Evolutionary conservation across 2,888 invertebrate species (phyloP).

Genomic region (Palloptera scutellata): DNA sequence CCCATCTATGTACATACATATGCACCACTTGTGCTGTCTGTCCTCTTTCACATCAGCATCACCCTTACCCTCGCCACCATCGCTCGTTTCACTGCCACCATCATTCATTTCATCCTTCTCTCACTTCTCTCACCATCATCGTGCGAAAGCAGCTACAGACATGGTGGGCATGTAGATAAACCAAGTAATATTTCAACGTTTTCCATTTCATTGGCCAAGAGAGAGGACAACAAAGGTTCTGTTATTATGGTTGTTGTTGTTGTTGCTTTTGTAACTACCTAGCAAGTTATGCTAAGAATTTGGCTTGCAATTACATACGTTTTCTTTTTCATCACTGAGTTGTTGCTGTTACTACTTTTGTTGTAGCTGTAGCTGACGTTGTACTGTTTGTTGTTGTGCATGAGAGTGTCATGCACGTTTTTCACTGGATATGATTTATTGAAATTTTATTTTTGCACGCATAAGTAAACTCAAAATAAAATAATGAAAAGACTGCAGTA

Average conservation of each 20-base stretch:
- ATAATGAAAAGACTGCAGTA: neutral
- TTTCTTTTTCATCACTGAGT: conserved; percentile 2
- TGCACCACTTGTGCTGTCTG: neutral
- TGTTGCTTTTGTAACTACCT: conserved; percentile 9
- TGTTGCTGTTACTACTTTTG: conserved; percentile 9
- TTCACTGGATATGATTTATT: conserved; percentile 33
- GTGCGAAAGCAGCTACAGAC: neutral
- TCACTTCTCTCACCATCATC: neutral
- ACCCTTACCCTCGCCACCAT: neutral
- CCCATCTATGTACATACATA: conserved; percentile 6
- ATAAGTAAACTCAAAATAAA: conserved; percentile 36
- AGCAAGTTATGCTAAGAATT: conserved; percentile 22
- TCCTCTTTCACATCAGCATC: too few relatives aligned
- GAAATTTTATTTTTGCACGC: conserved; percentile 35
- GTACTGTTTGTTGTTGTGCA: conserved; percentile 3
- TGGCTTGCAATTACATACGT: conserved; percentile 23
- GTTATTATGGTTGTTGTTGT: conserved; percentile 3
- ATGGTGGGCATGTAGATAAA: conserved; percentile 11
- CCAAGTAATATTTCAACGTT: conserved; percentile 32
- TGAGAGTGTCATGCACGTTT: conserved; percentile 15
- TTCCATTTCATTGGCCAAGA: conserved; percentile 31
- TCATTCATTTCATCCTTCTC: neutral
- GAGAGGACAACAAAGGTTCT: neutral
- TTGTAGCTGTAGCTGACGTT: conserved; percentile 9
- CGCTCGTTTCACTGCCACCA: neutral